Percentiles rank a stretch among this genome's conserved stretches.
Conservation (phyloP, 2,797 vertebrate genomes). For the Protosalanx chinensis region DNA sequence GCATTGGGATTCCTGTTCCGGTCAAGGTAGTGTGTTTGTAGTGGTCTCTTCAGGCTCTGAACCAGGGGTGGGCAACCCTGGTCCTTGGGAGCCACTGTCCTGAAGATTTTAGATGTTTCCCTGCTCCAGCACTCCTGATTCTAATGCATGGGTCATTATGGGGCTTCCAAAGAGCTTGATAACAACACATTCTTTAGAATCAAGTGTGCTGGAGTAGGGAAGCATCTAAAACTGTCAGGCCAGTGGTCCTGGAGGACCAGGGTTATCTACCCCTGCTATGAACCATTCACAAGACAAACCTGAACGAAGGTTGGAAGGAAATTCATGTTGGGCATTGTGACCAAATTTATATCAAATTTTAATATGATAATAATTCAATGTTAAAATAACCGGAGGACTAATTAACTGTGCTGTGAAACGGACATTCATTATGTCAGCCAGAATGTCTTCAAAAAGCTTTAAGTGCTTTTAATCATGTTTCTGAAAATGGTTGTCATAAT, state of each 20-base stretch:
- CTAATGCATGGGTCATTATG: no score
- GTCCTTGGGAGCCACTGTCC: no score
- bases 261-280: background rate
- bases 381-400: background rate
- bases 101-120: no score
- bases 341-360: background rate
- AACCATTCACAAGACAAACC: background rate
- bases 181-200: no score
- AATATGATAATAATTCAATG: background rate
- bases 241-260: no score
- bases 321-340: no score
- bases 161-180: no score
- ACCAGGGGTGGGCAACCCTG: no score
- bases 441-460: background rate
- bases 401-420: background rate
- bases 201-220: no score
- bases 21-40: background rate
- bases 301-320: background rate
- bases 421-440: background rate
- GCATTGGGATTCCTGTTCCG: background rate
- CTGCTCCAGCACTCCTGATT: no score
- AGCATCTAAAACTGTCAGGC: no score
- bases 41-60: constrained; percentile 1
- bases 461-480: background rate
- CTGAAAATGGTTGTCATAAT: background rate